Base-by-base conservation (phyloP, 2,113 vertebrate genomes). In the Andinoacara biseriatus region DNA sequence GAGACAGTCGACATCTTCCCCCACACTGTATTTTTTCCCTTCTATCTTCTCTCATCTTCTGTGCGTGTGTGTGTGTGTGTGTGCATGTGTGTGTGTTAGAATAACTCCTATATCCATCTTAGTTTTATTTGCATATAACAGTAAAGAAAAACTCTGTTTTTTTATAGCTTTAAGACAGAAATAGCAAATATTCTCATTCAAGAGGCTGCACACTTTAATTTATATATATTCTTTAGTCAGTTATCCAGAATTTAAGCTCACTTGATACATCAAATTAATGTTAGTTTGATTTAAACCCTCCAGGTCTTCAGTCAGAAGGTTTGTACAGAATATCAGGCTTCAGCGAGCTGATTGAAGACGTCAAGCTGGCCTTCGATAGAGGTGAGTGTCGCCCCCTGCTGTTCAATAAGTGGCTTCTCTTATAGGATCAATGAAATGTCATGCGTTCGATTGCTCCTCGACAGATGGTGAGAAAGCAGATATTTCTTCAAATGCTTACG, bases 321-420 rank as follows among this genome's bases (percentile, higher is more conserved):
- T 95, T 99, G 1, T 99, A 99, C 95, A 96, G 98, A 94, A 96
- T 99, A 83, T 99, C 98, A 80, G 98, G 98, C 90, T 99, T 99
- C 94, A 99, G 97, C 63, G 98, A 99, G 89, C 96, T 99, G 83
- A 98, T 99, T 7, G 98, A 99, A 96, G 98, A 99, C 65, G 98
- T 98, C 94, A 99, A 99, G 96, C 95, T 99, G 95, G 95, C 98
- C 22, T 99, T 99, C 89, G 98, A 99, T 94, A 96, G 98, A 97
- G 98, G 98, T 99, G 93, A 87, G 88, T 76, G 80, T n/a, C 3
- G 8, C 63, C 22, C 24, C 57, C 24, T 18, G 24, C 7, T 31
- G 54, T 18, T 31, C 33, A 24, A 10, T 10, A 54, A 74, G 7
- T 22, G 18, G 56, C 10, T 76, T 29, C 35, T 76, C 58, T 18